Conservation (phyloP, 2,113 vertebrate species). For the Chamaea fasciata region DNA sequence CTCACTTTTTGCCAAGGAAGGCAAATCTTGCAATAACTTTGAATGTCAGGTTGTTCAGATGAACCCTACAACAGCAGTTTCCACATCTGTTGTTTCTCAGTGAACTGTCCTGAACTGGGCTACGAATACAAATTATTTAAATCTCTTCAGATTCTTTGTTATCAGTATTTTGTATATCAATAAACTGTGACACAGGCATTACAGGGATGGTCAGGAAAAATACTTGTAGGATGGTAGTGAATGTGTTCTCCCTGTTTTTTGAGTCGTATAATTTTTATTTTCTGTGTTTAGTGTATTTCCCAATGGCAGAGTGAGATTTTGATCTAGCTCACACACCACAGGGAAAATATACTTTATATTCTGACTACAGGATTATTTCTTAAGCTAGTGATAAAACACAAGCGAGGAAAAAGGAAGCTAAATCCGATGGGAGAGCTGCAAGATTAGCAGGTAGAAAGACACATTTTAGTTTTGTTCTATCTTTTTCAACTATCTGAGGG, state of each 20-base stretch:
- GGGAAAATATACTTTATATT: not conserved
- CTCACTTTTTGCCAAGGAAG: not conserved
- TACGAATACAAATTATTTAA: not conserved
- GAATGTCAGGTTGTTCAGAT: not conserved
- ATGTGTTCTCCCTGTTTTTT: not conserved
- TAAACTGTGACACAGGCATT: not conserved
- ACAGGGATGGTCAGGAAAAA: not conserved
- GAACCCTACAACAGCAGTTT: not conserved
- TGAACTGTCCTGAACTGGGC: not conserved
- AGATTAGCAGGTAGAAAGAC: not conserved
- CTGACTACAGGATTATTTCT: not conserved
- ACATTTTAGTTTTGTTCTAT: not conserved
- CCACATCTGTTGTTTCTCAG: not conserved
- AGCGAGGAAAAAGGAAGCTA: not conserved
- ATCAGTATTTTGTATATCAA: not conserved
- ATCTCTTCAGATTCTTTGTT: not conserved
- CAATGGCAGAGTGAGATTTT: not conserved
- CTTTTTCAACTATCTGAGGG: not conserved
- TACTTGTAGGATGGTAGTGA: not conserved
- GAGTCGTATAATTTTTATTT: not conserved
- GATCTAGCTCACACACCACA: not conserved
- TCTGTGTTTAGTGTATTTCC: not conserved
- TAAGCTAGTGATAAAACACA: not conserved
- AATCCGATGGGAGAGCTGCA: not conserved
- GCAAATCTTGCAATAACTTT: not conserved